Evolutionary conservation across 2,797 vertebrate species (phyloP).

Genomic region (Sebastes vulpes): DNA sequence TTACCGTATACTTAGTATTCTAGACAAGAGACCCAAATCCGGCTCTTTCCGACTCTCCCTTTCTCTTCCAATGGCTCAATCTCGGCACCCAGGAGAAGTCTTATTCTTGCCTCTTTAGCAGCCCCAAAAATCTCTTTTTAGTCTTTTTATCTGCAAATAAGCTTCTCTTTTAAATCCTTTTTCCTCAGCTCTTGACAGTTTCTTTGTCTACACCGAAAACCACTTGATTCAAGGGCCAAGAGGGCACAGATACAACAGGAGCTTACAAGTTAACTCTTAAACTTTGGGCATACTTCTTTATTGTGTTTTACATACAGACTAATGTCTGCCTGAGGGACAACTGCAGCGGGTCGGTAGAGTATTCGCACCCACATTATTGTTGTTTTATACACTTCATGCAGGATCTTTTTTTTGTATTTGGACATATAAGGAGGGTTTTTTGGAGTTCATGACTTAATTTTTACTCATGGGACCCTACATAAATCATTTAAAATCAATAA

Average conservation of each 20-base stretch:
- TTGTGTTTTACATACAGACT: conserved; percentile 30
- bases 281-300: conserved; percentile 37
- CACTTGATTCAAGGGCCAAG: conserved; percentile 67
- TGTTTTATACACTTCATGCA: not conserved
- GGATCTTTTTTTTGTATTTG: not conserved
- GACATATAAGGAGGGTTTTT: not conserved
- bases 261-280: conserved; percentile 70
- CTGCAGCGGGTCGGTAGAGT: not conserved
- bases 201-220: conserved; percentile 61
- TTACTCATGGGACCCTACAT: conserved; percentile 4
- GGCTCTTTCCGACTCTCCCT: conserved; percentile 35
- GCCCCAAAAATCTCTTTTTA: conserved; percentile 62
- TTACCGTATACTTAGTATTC: conserved; percentile 76
- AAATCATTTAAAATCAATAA: conserved; percentile 2
- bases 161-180: conserved; percentile 66
- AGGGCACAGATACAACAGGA: conserved; percentile 52
- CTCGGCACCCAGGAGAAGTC: conserved; percentile 56
- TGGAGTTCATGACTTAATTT: not conserved
- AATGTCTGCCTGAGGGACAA: conserved; percentile 8
- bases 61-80: conserved; percentile 62
- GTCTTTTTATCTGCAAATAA: conserved; percentile 71
- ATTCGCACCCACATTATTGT: not conserved
- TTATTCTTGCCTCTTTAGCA: conserved; percentile 69
- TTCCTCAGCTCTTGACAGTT: conserved; percentile 61
- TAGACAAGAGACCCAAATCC: conserved; percentile 53